Evolutionary conservation across 2,888 invertebrate genomes (phyloP), one percentile per base, ranked within the genome.

Genomic region (Leptura quadrifasciata): DNA sequence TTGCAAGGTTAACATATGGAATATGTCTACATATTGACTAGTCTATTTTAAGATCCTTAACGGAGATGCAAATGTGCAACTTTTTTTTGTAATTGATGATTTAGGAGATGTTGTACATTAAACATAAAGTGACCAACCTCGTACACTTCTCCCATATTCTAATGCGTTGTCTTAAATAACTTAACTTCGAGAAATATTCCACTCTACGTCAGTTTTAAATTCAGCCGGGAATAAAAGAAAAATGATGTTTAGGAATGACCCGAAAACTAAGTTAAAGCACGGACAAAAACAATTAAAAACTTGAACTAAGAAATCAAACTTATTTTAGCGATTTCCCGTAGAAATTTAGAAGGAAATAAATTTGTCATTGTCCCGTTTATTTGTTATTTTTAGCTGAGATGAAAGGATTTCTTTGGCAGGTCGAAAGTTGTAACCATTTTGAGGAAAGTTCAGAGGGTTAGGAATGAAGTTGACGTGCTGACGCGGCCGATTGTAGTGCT

Each of bases 311-410:
- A 65, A 77, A 77, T 77, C 71, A 71, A 77, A 78, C 76, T 78
- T 76, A 63, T 71, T 72, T 61, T 31, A 27, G 60, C 64, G 65
- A 69, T 75, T 78, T 70, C 70, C 76, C 60, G 61, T 72, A 31
- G 73, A 75, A 69, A 61, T 58, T 35, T 31, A 68, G 70, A 70
- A 52, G 75, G 55, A 75, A 74, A 75, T 77, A 69, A 75, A 79
- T 79, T 76, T 76, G 73, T 79, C 79, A 73, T 77, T 76, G 77
- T 79, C 76, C 67, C 74, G 60, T 65, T 77, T 67, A 60, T 77
- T 77, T 72, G 72, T 72, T 77, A 76, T 75, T 77, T 77, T 64
- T 75, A 68, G 74, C 47, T 54, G 73, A 64, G 70, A 76, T 64
- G 75, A 79, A 79, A 76, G 70, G 73, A 76, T 77, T 77, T 74